Evolutionary conservation across 2,797 vertebrate genomes (phyloP), one percentile per base, ranked within the genome.

Genomic region (Bovichtus variegatus): DNA sequence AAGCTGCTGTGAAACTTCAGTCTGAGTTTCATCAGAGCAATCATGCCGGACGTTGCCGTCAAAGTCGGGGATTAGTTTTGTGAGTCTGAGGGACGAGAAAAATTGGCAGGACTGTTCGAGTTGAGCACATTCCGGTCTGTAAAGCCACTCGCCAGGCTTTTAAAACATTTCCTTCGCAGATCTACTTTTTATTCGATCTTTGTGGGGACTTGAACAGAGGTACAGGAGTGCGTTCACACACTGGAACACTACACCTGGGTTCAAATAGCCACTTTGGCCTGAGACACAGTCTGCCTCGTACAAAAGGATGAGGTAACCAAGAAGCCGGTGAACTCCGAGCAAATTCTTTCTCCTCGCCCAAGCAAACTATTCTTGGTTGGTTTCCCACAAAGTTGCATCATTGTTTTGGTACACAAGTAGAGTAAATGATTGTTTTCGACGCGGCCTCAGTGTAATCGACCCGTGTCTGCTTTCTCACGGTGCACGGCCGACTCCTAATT

Each of bases 1-100:
- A 81, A 91, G 81, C 89, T 73, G 74, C 85, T 64, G 64, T 74
- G 81, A 71, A 92, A 88, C 85, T 73, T 83, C 53, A 74, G 66
- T 23, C 74, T 23, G 59, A 61, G 62, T 72, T 80, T 74, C 67
- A 77, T 89, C 78, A 83, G 81, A 90, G 76, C 46, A 49, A 41
- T 83, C 63, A 16, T 3, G 44, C 57, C 64, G 61, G 71, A 78
- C 54, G 44, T 54, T 60, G 50, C 87, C 70, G 62, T 81, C 67
- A 71, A 58, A 72, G 70, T 90, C 47, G 0, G 70, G 72, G 80
- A 92, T 87, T 91, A 87, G 60, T 72, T 80, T 71, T 43, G 47
- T 68, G 72, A 86, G 72, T 81, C 46, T 57, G 31, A 57, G 41
- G 47, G 66, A 81, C 21, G 25, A 76, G 61, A 74, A 84, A 66